Percentiles rank a stretch among this genome's conserved stretches.
Evolutionary conservation across 92 coral and sea anemone genomes (phyloP).

Genomic region (Muricea muricata): DNA sequence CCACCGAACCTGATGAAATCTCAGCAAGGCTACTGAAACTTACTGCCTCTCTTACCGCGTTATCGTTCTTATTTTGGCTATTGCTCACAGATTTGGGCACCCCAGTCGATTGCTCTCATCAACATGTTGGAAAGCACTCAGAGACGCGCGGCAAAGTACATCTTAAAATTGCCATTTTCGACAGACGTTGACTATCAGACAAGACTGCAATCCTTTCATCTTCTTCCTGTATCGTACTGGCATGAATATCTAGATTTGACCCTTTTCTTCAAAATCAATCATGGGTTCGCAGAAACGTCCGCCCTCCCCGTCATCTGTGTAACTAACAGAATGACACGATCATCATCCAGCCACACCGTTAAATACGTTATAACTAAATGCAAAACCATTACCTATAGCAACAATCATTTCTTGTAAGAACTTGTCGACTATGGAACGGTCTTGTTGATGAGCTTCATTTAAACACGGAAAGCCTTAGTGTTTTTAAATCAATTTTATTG

Average conservation of each 20-base stretch:
- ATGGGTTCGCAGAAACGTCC: slow-evolving; percentile 44
- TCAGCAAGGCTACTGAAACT: background rate
- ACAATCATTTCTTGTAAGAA: slow-evolving; percentile 30
- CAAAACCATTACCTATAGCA: too few relatives aligned
- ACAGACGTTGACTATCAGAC: background rate
- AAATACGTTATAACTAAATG: too few relatives aligned
- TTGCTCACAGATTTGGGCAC: slow-evolving; percentile 6
- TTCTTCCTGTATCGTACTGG: slow-evolving; percentile 47
- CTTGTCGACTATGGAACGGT: background rate
- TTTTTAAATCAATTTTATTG: background rate
- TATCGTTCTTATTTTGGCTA: background rate
- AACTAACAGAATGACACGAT: slow-evolving; percentile 40
- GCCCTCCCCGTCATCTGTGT: slow-evolving; percentile 38
- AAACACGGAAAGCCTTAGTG: background rate
- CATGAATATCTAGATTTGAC: too few relatives aligned
- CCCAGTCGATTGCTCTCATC: background rate
- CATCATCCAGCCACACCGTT: slow-evolving; percentile 44
- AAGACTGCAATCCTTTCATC: background rate
- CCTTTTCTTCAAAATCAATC: slow-evolving; percentile 53
- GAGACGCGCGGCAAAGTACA: slow-evolving; percentile 31
- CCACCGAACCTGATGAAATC: background rate
- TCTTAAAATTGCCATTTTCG: slow-evolving; percentile 33
- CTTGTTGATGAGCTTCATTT: background rate
- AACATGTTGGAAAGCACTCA: slow-evolving; percentile 24
- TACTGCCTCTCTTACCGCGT: slow-evolving; percentile 7